These are phyloP conservation scores for Mesocricetus auratus DNA, from an alignment of 2,113 vertebrate genomes.

Conservation along the genomic window DNA sequence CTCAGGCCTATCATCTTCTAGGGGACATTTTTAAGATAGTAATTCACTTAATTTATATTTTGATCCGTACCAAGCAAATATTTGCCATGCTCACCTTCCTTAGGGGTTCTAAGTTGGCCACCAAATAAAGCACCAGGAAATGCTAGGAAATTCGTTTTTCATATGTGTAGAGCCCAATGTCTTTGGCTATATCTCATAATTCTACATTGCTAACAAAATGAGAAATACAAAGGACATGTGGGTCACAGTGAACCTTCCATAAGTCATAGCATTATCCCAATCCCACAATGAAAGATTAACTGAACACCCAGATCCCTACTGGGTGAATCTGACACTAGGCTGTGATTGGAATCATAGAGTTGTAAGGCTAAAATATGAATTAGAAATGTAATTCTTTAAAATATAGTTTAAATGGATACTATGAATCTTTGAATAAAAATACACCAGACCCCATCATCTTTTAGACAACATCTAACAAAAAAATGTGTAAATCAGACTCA, in stretches of 20 bases:
- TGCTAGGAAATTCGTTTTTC: neutral
- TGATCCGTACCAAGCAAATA: neutral
- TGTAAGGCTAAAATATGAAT: neutral
- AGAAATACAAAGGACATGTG: neutral
- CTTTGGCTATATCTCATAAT: neutral
- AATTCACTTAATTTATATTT: constrained; percentile 16
- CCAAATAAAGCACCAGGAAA: neutral
- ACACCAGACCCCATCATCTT: neutral
- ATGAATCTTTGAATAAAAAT: neutral
- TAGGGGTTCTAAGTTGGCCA: neutral
- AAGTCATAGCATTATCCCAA: neutral
- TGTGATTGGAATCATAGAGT: neutral
- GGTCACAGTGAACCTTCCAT: neutral
- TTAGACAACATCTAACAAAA: neutral
- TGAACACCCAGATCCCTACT: neutral
- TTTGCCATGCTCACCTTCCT: neutral
- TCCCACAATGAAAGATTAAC: neutral
- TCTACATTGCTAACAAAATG: neutral
- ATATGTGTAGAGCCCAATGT: neutral
- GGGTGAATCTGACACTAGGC: neutral
- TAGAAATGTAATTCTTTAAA: neutral
- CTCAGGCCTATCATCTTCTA: neutral
- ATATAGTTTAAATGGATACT: neutral
- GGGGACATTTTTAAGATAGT: neutral
- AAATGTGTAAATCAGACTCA: neutral